phyloP scores from a whole-genome alignment of 2,888 invertebrate genomes.

The Tetheella fluctuosa region DNA sequence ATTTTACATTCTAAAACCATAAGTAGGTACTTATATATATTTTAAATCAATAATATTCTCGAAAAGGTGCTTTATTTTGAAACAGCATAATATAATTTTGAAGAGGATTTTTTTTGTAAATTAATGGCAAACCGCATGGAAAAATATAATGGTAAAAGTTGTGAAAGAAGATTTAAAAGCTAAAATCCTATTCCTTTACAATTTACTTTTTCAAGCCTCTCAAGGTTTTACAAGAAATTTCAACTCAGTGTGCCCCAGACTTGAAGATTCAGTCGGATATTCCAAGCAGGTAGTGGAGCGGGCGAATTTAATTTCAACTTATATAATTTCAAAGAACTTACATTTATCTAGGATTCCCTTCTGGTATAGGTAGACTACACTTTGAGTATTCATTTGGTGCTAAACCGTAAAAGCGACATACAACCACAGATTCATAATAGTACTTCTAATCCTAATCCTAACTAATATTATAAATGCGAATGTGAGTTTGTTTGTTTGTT shows the following conservation, averaged over 20 bases:
- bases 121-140: not conserved
- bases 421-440: no score
- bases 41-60: no score
- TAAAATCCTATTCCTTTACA: not conserved
- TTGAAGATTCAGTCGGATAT: slow-evolving; percentile 21
- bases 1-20: no score
- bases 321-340: slow-evolving; percentile 44
- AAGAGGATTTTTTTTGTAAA: no score
- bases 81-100: no score
- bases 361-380: not conserved
- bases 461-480: no score
- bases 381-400: not conserved
- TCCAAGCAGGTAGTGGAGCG: slow-evolving; percentile 41
- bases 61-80: no score
- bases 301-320: slow-evolving; percentile 57
- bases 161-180: not conserved
- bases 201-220: not conserved
- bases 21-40: no score
- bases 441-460: no score
- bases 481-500: no score
- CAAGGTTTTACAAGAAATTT: not conserved
- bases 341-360: slow-evolving; percentile 8
- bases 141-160: not conserved
- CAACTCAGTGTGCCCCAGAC: slow-evolving; percentile 26
- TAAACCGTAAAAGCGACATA: no score